These are phyloP conservation scores for Caenorhabditis japonica DNA, from an alignment of 2,888 invertebrate species.

Conservation along the genomic window DNA sequence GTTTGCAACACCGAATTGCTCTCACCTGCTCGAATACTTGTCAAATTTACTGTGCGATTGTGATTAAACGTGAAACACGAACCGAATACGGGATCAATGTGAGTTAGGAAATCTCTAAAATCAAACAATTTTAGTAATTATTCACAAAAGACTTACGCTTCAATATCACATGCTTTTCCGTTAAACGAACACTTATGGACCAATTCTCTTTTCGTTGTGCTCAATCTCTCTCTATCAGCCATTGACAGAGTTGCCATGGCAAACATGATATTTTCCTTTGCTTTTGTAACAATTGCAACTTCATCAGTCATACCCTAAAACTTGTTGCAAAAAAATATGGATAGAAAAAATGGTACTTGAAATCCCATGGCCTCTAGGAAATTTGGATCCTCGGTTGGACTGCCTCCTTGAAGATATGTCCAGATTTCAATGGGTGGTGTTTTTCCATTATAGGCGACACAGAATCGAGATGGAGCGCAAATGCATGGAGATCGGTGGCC, in stretches of 20 bases:
- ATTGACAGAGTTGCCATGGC: constrained; percentile 73
- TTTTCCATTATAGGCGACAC: constrained; percentile 70
- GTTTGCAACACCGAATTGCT: no score
- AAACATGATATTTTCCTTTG: constrained; percentile 77
- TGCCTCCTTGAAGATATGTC: constrained; percentile 68
- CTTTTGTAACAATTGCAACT: constrained; percentile 77
- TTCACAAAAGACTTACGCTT: constrained; percentile 60
- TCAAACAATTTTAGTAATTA: not conserved
- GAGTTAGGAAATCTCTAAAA: constrained; percentile 71
- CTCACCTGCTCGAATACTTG: constrained; percentile 72
- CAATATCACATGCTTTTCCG: constrained; percentile 75
- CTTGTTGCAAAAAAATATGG: constrained; percentile 3
- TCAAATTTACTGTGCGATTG: constrained; percentile 64
- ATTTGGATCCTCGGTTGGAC: constrained; percentile 67
- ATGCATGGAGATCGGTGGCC: constrained; percentile 67
- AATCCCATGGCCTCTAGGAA: constrained; percentile 76
- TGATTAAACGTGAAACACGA: constrained; percentile 74
- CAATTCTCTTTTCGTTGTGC: constrained; percentile 74
- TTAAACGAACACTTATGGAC: constrained; percentile 77
- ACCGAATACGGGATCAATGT: constrained; percentile 73
- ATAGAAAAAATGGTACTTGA: constrained; percentile 47
- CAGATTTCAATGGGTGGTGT: constrained; percentile 66
- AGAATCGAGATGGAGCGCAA: constrained; percentile 69
- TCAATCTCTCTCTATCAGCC: constrained; percentile 67
- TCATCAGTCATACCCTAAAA: constrained; percentile 76